phyloP scores from a whole-genome alignment of 1,140 invertebrate species.

The Chymomyza costata region DNA sequence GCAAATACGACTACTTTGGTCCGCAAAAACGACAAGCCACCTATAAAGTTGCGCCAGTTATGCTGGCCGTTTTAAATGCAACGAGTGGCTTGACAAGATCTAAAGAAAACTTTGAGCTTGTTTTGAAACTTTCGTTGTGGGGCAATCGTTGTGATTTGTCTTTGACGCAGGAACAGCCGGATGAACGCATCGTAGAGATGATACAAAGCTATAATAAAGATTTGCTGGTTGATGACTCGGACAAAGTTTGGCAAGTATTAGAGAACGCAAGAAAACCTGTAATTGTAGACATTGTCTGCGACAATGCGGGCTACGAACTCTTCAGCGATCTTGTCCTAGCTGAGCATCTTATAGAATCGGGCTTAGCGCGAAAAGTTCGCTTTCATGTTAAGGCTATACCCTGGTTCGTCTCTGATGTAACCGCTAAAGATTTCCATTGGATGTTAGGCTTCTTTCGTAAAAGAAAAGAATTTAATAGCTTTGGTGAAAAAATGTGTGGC shows the following conservation, averaged over 20 bases:
- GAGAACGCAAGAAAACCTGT: conserved; percentile 6
- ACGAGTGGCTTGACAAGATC: conserved; percentile 1
- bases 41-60: conserved; percentile 76
- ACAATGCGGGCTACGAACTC: conserved; percentile 97
- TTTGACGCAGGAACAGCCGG: conserved; percentile 80
- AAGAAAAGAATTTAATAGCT: conserved; percentile 60
- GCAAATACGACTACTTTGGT: conserved; percentile 86
- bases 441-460: conserved; percentile 76
- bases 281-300: conserved; percentile 87
- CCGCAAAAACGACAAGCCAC: conserved; percentile 83
- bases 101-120: conserved; percentile 76
- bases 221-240: conserved; percentile 40
- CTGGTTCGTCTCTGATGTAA: conserved; percentile 97
- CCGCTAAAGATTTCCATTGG: conserved; percentile 85
- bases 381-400: conserved; percentile 94
- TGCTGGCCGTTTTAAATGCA: conserved; percentile 76
- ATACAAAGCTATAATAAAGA: conserved; percentile 6
- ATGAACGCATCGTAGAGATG: neutral
- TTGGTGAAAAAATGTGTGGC: conserved; percentile 77
- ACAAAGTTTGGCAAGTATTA: conserved; percentile 28
- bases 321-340: conserved; percentile 92
- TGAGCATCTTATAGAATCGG: conserved; percentile 82
- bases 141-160: conserved; percentile 91
- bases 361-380: conserved; percentile 82
- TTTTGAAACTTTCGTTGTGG: conserved; percentile 82